These are phyloP conservation scores for Drosophila tristis DNA, from an alignment of 1,140 invertebrate genomes.

Conservation along the genomic window DNA sequence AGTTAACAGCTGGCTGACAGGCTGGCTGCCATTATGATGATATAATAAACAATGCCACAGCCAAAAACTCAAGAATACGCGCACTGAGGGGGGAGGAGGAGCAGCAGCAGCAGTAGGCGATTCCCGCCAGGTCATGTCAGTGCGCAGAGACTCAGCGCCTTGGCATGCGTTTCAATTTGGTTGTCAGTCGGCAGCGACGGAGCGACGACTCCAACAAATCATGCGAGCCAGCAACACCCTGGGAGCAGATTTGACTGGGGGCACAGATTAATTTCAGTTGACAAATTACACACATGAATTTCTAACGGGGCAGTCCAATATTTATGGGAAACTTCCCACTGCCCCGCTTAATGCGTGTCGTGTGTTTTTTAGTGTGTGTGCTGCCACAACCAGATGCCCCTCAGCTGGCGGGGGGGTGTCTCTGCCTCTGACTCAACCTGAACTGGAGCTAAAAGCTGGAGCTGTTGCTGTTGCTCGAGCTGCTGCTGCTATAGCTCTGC, in stretches of 20 bases:
- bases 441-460: slow-evolving; percentile 30
- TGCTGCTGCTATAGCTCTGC: slow-evolving; percentile 13
- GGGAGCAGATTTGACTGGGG: slow-evolving; percentile 29
- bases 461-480: background rate
- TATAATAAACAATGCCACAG: slow-evolving; percentile 64
- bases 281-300: slow-evolving; percentile 75
- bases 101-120: slow-evolving; percentile 20
- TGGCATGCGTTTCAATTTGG: slow-evolving; percentile 44
- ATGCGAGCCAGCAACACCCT: slow-evolving; percentile 27
- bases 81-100: slow-evolving; percentile 1
- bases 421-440: slow-evolving; percentile 38
- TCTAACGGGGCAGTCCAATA: slow-evolving; percentile 76
- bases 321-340: slow-evolving; percentile 76
- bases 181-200: slow-evolving; percentile 24
- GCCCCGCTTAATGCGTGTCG: slow-evolving; percentile 34
- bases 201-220: slow-evolving; percentile 42
- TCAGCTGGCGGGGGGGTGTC: slow-evolving; percentile 8
- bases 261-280: slow-evolving; percentile 76
- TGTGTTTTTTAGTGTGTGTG: no score
- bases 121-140: slow-evolving; percentile 42
- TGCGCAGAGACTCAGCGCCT: slow-evolving; percentile 27
- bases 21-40: slow-evolving; percentile 61
- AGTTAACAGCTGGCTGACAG: slow-evolving; percentile 61
- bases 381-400: background rate
- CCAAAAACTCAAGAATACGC: slow-evolving; percentile 9